These are phyloP conservation scores for Hymenochirus boettgeri DNA, from an alignment of 2,113 vertebrate genomes.

Conservation along the genomic window DNA sequence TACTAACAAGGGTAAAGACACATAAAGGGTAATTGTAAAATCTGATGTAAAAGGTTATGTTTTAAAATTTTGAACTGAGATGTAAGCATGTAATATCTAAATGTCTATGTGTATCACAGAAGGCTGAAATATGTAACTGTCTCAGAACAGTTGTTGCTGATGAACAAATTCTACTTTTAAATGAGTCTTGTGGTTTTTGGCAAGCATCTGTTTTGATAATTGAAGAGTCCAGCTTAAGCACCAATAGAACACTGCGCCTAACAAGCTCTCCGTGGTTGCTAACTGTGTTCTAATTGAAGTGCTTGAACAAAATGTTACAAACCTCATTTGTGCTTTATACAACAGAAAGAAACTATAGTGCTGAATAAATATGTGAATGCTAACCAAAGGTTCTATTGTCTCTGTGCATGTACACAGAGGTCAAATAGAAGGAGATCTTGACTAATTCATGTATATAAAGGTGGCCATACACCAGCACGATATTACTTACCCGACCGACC, in stretches of 20 bases:
- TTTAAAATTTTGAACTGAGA: not conserved
- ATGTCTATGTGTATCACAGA: constrained; percentile 4
- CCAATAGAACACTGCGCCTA: constrained; percentile 14
- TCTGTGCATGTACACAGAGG: not conserved
- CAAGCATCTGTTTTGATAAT: constrained; percentile 25
- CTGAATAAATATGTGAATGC: constrained; percentile 30
- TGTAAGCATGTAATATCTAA: not conserved
- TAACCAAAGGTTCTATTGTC: constrained; percentile 6
- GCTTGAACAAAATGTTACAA: constrained; percentile 6
- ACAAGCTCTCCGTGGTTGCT: constrained; percentile 13
- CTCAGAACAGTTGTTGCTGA: constrained; percentile 32
- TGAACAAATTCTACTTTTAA: constrained; percentile 29
- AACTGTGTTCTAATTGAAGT: constrained; percentile 14
- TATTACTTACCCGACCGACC: no score
- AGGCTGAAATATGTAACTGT: constrained; percentile 17
- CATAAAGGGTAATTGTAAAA: no score
- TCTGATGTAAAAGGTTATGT: not conserved
- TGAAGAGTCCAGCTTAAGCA: constrained; percentile 22
- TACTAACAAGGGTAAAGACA: no score
- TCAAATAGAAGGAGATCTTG: no score
- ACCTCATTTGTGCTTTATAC: constrained; percentile 28
- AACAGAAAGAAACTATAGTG: constrained; percentile 16
- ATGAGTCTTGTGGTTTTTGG: constrained; percentile 24
- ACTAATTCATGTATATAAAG: no score
- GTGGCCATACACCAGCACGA: no score